Conservation (phyloP, 1,140 invertebrate species). For the Drosophila kohkoa region DNA sequence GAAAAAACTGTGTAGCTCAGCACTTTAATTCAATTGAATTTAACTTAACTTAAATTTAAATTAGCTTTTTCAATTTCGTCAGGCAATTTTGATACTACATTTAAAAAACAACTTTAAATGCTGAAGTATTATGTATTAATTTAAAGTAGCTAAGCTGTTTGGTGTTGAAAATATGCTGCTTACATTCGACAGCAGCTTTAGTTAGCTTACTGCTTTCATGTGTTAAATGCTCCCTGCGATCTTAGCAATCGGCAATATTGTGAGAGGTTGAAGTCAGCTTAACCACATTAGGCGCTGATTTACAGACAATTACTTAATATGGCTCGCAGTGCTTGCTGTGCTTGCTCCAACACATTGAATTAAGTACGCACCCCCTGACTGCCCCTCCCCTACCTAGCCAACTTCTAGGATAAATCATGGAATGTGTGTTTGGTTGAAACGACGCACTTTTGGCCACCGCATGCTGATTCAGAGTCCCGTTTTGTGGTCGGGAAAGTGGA, state of each 20-base stretch:
- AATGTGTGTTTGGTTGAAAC: conserved; percentile 21
- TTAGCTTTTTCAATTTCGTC: too few relatives aligned
- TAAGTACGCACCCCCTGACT: not conserved
- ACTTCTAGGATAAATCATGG: conserved; percentile 9
- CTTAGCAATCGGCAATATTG: not conserved
- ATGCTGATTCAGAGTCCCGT: conserved; percentile 41
- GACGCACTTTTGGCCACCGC: conserved; percentile 32
- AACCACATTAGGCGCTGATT: not conserved
- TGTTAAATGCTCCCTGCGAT: not conserved
- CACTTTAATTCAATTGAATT: too few relatives aligned
- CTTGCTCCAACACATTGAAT: conserved; percentile 1
- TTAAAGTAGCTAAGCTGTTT: too few relatives aligned
- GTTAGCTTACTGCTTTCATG: not conserved
- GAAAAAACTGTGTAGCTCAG: too few relatives aligned
- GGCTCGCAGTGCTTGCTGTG: not conserved
- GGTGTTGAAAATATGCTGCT: too few relatives aligned
- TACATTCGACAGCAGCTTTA: too few relatives aligned
- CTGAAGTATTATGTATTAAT: too few relatives aligned
- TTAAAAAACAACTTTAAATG: too few relatives aligned
- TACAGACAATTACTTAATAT: conserved; percentile 21
- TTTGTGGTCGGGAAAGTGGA: conserved; percentile 27
- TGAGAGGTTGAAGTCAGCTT: conserved; percentile 1
- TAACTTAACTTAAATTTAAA: too few relatives aligned
- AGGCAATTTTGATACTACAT: too few relatives aligned
- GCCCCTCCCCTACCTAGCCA: not conserved